These are phyloP conservation scores for Scolopax bukidnonensis DNA, from an alignment of 2,797 vertebrate species.

Conservation along the genomic window DNA sequence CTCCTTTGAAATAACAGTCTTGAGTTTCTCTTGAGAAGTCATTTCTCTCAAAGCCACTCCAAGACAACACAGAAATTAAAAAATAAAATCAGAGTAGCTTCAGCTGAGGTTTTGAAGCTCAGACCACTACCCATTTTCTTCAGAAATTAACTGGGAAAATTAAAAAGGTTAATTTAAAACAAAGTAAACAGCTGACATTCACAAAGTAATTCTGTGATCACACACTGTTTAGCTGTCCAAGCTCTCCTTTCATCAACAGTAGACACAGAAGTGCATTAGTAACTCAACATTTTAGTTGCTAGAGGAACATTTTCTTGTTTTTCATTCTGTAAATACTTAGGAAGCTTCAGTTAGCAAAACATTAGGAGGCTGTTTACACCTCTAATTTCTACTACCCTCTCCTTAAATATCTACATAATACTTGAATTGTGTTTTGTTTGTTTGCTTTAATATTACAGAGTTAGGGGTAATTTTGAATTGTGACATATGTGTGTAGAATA, in stretches of 20 bases:
- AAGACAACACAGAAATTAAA: neutral
- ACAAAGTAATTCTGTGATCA: neutral
- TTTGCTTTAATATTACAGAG: neutral
- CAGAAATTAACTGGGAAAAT: neutral
- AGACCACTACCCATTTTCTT: neutral
- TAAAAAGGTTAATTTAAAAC: neutral
- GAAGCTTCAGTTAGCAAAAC: neutral
- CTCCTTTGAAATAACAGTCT: neutral
- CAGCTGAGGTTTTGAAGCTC: neutral
- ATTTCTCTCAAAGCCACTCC: neutral
- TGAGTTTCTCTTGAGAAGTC: neutral
- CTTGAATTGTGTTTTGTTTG: neutral
- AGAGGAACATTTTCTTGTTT: neutral
- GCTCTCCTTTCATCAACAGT: neutral
- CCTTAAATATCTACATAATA: neutral
- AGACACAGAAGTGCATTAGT: neutral
- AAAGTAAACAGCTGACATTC: neutral
- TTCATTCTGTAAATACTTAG: neutral
- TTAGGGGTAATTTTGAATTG: neutral
- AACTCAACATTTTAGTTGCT: neutral
- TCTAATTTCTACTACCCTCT: neutral
- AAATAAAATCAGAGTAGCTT: neutral
- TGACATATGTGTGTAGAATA: neutral
- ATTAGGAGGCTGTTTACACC: neutral
- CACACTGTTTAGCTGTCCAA: neutral